A percentile compares a stretch with the other conserved stretches of the same genome.
These are phyloP conservation scores for Lacerta bilineata DNA, from an alignment of 2,797 vertebrate species.

Conservation along the genomic window DNA sequence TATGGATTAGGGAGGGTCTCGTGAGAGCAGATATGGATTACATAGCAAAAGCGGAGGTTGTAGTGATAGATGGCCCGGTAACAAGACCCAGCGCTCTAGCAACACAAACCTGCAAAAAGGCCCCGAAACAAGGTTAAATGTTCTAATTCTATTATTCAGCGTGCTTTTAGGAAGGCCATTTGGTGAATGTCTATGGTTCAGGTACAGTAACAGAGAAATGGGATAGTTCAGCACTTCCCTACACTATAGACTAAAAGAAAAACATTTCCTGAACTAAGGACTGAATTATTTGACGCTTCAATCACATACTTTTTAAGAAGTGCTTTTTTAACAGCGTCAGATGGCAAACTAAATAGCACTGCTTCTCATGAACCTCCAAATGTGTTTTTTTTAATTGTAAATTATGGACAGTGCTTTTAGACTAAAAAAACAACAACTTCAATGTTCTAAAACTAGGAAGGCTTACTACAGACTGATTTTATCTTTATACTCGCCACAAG, in stretches of 20 bases:
- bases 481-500: not conserved
- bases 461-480: not conserved
- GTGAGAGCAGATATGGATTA: conserved; percentile 24
- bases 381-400: too few species aligned
- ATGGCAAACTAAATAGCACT: not conserved
- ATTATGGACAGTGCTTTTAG: not conserved
- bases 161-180: not conserved
- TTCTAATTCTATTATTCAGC: not conserved
- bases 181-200: not conserved
- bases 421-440: not conserved
- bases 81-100: not conserved
- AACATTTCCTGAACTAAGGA: not conserved
- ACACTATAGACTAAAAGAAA: not conserved
- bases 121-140: not conserved
- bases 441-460: not conserved
- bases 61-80: conserved; percentile 1
- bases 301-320: not conserved
- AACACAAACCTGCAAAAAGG: not conserved
- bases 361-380: not conserved
- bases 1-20: conserved; percentile 1
- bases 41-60: not conserved
- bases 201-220: not conserved
- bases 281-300: not conserved
- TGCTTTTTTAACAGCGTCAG: not conserved
- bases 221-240: not conserved